These are phyloP conservation scores for Dusona sp. DNA, from an alignment of 2,888 invertebrate genomes.

Conservation along the genomic window DNA sequence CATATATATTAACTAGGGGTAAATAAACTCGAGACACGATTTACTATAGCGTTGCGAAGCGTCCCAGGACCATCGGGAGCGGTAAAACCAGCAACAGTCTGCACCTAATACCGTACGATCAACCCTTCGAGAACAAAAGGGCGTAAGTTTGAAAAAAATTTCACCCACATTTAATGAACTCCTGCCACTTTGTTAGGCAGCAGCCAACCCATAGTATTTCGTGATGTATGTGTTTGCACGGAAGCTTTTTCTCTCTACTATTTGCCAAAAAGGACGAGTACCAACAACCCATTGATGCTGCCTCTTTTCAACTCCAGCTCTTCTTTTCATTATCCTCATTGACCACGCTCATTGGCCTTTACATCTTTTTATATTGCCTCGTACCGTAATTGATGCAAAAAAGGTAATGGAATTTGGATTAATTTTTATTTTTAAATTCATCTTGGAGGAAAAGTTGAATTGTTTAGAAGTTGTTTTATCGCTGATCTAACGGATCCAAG, in stretches of 20 bases:
- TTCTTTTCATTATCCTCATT: slow-evolving; percentile 41
- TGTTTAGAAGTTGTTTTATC: neutral
- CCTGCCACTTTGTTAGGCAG: neutral
- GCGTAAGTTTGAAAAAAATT: neutral
- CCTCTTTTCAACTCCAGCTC: slow-evolving; percentile 16
- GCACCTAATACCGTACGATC: slow-evolving; percentile 5
- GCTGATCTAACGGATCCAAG: neutral
- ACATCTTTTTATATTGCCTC: slow-evolving; percentile 22
- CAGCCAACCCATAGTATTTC: slow-evolving; percentile 2
- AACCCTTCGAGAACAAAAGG: neutral
- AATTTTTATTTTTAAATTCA: neutral
- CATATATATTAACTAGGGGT: slow-evolving; percentile 43
- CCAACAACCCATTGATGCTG: slow-evolving; percentile 16
- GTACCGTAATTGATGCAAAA: slow-evolving; percentile 42
- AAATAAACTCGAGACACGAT: slow-evolving; percentile 60
- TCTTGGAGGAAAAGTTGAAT: neutral
- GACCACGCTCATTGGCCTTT: slow-evolving; percentile 3
- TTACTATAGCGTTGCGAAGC: slow-evolving; percentile 52
- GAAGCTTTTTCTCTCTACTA: slow-evolving; percentile 25
- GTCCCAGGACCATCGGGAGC: slow-evolving; percentile 8
- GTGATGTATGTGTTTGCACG: slow-evolving; percentile 15
- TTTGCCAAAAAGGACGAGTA: slow-evolving; percentile 46
- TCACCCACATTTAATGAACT: neutral
- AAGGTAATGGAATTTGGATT: slow-evolving; percentile 16
- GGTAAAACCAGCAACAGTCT: slow-evolving; percentile 49